phyloP scores from a whole-genome alignment of 35 echinoderm and acorn worm genomes.

The Apostichopus parvimensis region DNA sequence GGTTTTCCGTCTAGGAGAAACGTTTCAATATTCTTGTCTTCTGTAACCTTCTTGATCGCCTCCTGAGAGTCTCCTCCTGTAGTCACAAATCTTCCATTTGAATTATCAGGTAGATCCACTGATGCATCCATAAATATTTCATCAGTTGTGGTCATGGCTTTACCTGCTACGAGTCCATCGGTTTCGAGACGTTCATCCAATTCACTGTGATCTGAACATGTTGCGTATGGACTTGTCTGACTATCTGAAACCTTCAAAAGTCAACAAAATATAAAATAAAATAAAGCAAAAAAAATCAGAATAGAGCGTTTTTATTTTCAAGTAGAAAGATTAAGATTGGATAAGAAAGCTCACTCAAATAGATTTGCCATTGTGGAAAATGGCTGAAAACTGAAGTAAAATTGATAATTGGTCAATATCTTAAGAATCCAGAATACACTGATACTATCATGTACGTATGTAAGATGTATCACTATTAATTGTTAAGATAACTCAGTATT shows the following conservation, averaged over 20 bases:
- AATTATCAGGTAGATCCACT: constrained; percentile 37
- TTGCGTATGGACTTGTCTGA: neutral
- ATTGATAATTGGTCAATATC: too few species aligned
- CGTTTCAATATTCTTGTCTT: neutral
- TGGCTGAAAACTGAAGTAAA: too few species aligned
- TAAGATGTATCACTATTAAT: too few species aligned
- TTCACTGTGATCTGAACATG: neutral
- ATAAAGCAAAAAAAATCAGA: neutral
- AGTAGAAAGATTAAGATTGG: too few species aligned
- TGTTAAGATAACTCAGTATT: too few species aligned
- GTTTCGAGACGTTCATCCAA: neutral
- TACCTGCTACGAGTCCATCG: neutral
- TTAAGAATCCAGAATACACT: too few species aligned
- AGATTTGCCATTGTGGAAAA: too few species aligned
- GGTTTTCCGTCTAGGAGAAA: neutral
- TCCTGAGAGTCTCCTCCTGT: neutral
- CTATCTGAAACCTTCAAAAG: neutral
- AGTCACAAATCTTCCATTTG: neutral
- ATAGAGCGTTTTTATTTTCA: too few species aligned
- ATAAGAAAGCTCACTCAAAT: too few species aligned
- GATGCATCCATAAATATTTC: neutral
- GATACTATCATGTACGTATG: too few species aligned
- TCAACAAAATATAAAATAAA: neutral
- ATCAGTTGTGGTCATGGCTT: neutral
- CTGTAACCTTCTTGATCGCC: neutral